phyloP scores from a whole-genome alignment of 2,888 invertebrate genomes.

The Tenthredo notha region DNA sequence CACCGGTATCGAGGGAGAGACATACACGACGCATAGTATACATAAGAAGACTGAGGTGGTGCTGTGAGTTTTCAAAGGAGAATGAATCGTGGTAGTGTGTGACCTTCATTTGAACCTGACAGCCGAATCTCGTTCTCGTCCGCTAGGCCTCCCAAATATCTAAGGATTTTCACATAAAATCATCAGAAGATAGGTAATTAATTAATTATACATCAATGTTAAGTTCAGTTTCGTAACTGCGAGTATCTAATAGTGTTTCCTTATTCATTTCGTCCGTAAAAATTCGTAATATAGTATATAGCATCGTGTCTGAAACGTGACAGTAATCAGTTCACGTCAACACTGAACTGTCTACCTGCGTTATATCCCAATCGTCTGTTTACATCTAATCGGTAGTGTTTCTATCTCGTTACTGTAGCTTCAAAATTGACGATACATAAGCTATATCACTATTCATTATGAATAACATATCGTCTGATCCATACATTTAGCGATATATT shows the following conservation, averaged over 20 bases:
- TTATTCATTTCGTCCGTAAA: background rate
- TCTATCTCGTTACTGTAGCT: background rate
- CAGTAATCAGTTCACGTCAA: slow-evolving; percentile 40
- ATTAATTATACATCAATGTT: slow-evolving; percentile 11
- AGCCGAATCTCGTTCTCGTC: slow-evolving; percentile 56
- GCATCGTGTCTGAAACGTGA: slow-evolving; percentile 35
- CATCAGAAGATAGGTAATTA: slow-evolving; percentile 46
- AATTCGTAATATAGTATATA: background rate
- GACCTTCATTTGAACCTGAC: slow-evolving; percentile 69
- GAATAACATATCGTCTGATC: background rate
- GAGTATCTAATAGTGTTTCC: background rate
- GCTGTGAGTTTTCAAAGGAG: slow-evolving; percentile 8
- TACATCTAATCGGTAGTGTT: slow-evolving; percentile 9
- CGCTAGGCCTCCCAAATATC: slow-evolving; percentile 45
- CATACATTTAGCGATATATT: background rate
- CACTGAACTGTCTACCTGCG: background rate
- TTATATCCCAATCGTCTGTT: background rate
- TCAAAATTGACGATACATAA: background rate
- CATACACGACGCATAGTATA: background rate
- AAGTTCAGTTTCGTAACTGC: background rate
- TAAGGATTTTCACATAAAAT: slow-evolving; percentile 45
- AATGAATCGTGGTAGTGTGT: slow-evolving; percentile 55
- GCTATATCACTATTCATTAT: background rate
- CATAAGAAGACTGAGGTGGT: background rate
- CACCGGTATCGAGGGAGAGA: background rate